These are phyloP conservation scores for Sebastes cheni DNA, from an alignment of 2,797 vertebrate species.

Conservation along the genomic window DNA sequence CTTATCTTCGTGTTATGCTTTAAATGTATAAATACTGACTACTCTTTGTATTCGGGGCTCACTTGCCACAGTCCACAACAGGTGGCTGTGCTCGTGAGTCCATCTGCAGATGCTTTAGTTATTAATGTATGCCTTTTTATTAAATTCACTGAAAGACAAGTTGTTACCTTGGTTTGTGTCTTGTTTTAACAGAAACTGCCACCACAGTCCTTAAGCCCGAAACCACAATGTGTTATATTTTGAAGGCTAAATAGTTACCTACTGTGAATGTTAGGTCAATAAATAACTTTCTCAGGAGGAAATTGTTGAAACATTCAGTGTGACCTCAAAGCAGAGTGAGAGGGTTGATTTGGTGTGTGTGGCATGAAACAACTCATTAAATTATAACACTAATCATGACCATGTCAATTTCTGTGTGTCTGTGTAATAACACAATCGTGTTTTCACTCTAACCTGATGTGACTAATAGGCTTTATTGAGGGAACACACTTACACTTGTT, in stretches of 20 bases:
- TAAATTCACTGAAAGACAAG: too few species aligned
- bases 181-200: too few species aligned
- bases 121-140: too few species aligned
- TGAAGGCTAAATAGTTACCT: conserved; percentile 6
- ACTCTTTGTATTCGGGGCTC: too few species aligned
- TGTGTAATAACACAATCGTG: background rate
- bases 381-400: background rate
- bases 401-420: background rate
- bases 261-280: conserved; percentile 9
- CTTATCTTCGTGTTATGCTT: too few species aligned
- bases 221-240: background rate
- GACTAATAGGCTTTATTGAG: conserved; percentile 1
- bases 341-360: background rate
- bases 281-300: background rate
- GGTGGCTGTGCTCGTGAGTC: too few species aligned
- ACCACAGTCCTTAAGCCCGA: background rate
- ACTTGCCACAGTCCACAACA: too few species aligned
- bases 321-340: background rate
- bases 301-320: background rate
- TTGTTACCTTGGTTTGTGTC: too few species aligned
- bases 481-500: conserved; percentile 89
- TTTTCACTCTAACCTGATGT: background rate
- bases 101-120: too few species aligned
- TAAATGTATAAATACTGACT: too few species aligned
- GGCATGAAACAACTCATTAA: background rate